Conservation (phyloP, 2,113 vertebrate genomes). For the Urocitellus parryii region DNA sequence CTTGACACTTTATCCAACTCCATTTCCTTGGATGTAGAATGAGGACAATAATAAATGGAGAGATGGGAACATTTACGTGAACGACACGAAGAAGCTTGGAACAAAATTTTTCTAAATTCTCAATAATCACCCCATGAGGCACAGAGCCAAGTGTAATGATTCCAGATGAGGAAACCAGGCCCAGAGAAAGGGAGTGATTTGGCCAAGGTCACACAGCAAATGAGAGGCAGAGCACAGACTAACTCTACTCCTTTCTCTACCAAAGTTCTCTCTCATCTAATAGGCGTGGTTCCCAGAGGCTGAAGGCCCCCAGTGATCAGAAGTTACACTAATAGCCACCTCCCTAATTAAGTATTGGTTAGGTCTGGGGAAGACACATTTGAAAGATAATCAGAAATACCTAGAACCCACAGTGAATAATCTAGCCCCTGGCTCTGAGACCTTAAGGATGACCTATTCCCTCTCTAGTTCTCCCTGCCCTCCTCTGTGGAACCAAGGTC, state of each 20-base stretch:
- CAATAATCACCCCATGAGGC: background rate
- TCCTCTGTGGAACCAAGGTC: background rate
- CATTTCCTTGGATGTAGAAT: background rate
- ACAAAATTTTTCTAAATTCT: background rate
- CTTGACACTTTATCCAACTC: background rate
- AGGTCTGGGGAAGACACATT: background rate
- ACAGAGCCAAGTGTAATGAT: background rate
- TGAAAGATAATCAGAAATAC: background rate
- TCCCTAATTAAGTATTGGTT: background rate
- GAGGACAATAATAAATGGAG: background rate
- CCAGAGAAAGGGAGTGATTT: background rate
- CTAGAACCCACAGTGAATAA: background rate
- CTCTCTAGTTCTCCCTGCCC: background rate
- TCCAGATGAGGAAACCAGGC: background rate
- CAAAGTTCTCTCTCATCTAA: background rate
- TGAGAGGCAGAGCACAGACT: background rate
- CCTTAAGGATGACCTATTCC: too few species aligned
- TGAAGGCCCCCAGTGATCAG: background rate
- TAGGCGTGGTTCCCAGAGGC: background rate
- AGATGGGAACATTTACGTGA: background rate
- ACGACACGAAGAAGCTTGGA: background rate
- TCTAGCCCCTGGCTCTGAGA: background rate
- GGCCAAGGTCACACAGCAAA: background rate
- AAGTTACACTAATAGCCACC: background rate
- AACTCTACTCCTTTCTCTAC: background rate